Evolutionary conservation across 2,888 invertebrate species (phyloP), one percentile per base, ranked within the genome.

Genomic region (Mesopsocus fuscifrons): DNA sequence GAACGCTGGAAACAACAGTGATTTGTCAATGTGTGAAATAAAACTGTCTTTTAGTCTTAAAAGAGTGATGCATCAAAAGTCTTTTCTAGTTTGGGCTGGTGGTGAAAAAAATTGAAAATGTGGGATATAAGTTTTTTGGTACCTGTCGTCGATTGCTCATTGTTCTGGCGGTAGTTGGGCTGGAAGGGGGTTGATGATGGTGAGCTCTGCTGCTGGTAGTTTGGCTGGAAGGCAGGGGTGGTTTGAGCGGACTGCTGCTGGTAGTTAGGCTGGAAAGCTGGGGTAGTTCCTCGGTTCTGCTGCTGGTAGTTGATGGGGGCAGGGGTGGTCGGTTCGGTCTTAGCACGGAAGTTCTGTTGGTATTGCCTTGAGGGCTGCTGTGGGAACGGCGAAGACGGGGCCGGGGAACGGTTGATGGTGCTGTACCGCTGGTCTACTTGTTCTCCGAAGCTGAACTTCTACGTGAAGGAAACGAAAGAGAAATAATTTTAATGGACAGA

Each of bases 141-240:
- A n/a, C n/a, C n/a, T n/a, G n/a, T n/a, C n/a, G 26, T 26, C 6
- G 26, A 26, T 11, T 26, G 6, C 6, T 9, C 6, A 26, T 26
- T 26, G 8, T 26, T 6, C 26, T 26, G 26, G 8, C 11, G 26
- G 26, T 26, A 26, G 11, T 11, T 26, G 6, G 6, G 26, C 26
- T 26, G 26, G 26, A 9, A 34, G 17, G 1, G 16, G 22, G 45
- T 46, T 15, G 40, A 40, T 34, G 33, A 30, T 20, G 35, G 41
- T 38, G 32, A 21, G 20, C 17, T 41, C 23, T 15, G 42, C 21
- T 6, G 45, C 23, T 54, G 56, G 6, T 53, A 54, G 22, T 50
- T 57, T 6, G 58, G 55, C 8, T 51, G 51, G 4, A 48, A 22
- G 11, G 26, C 26, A 6, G 59, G 57, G 0, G 58, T 58, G 3